phyloP scores from a whole-genome alignment of 2,113 vertebrate genomes.

The Mystacornis crossleyi region DNA sequence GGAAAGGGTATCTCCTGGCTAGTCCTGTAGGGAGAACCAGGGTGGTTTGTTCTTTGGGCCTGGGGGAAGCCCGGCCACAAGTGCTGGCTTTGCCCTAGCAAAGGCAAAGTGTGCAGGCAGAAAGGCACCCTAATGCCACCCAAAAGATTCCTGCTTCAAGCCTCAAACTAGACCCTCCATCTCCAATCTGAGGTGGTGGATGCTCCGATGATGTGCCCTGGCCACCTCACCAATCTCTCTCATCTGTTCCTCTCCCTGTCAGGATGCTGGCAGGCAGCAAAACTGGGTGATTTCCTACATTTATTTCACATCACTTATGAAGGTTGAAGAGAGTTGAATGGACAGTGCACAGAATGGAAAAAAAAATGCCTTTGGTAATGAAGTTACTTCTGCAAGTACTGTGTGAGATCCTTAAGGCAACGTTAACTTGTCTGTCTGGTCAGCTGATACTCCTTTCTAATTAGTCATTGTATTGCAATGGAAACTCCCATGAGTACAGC shows the following conservation, averaged over 20 bases:
- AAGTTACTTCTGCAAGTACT: neutral
- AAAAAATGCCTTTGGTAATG: neutral
- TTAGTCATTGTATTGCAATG: neutral
- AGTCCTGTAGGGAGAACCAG: neutral
- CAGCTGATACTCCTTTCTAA: neutral
- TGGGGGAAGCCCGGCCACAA: neutral
- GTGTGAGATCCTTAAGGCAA: neutral
- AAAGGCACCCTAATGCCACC: neutral
- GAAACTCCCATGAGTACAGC: neutral
- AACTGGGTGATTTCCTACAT: neutral
- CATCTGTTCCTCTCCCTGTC: neutral
- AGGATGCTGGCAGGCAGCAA: neutral
- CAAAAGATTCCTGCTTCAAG: neutral
- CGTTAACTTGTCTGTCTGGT: rapidly evolving
- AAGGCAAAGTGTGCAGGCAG: neutral
- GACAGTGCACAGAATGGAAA: neutral
- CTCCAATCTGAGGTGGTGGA: rapidly evolving
- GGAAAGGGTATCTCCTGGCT: neutral
- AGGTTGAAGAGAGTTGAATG: neutral
- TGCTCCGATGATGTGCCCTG: neutral
- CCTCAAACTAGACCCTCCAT: neutral
- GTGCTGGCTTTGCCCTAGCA: neutral
- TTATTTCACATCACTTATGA: neutral
- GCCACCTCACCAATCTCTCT: neutral
- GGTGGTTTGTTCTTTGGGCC: neutral